Evolutionary conservation across 2,888 invertebrate genomes (phyloP), one percentile per base, ranked within the genome.

Genomic region (Eristalis pertinax): DNA sequence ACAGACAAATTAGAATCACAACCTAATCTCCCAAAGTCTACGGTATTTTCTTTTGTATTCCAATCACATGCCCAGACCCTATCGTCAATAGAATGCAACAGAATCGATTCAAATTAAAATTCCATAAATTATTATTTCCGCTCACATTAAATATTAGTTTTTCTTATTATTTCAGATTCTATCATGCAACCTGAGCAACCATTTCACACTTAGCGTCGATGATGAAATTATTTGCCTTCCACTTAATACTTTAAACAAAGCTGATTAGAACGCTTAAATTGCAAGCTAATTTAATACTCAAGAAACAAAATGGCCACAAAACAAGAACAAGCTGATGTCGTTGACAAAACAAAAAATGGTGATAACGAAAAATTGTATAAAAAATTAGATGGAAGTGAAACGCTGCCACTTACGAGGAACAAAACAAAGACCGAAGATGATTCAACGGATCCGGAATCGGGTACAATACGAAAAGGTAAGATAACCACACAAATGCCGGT

Each of bases 331-430:
- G 32, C 32, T 1, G 84, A 87, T 60, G 38, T 76, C 19, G 72
- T 78, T 24, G 79, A 80, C 35, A 84, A 79, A 32, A 75, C 58
- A 3, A 80, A 76, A 50, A 87, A 84, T 24, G 79, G 79, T n/a
- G 87, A 87, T 64, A 80, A 79, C 19, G 87, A 87, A 76, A 79
- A 84, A 24, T 87, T 73, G 22, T 84, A 75, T 73, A 91, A 91
- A 78, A 92, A 92, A 89, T 90, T 92, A 64, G 92, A 92, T 89
- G 92, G 92, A 60, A 92, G 92, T 43, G 92, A 92, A 85, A 92
- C 92, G 56, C 91, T 92, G 11, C 92, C 92, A 4, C 84, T 92
- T 75, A 92, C 92, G 24, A 91, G 90, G 75, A 91, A 92, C 82
- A 92, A 92, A 87, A 90, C 92, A 74, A 92, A 91, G 89, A 80